Percentiles rank a stretch among this genome's conserved stretches.
Evolutionary conservation across 2,797 vertebrate species (phyloP).

Genomic region (Peromyscus eremicus): DNA sequence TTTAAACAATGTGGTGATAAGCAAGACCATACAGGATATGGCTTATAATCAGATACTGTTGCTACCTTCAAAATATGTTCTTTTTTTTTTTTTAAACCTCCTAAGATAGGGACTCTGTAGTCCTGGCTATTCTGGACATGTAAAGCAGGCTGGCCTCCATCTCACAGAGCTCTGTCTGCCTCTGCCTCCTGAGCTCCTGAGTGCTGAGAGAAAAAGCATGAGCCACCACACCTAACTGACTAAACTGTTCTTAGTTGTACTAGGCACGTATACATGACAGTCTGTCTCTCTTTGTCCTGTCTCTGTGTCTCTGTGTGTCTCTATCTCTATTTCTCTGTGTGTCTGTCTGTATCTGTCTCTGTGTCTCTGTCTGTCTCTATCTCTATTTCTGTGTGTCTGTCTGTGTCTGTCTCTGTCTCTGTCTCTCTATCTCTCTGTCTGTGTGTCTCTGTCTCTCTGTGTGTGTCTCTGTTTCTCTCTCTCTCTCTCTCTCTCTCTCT

Average conservation of each 20-base stretch:
- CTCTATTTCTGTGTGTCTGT: not conserved
- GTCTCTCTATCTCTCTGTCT: too few species aligned
- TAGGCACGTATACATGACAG: not conserved
- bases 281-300: not conserved
- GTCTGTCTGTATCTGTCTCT: not conserved
- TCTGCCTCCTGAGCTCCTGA: not conserved
- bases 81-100: not conserved
- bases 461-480: not conserved
- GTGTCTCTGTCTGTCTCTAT: not conserved
- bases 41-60: constrained; percentile 33
- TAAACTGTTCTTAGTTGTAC: constrained; percentile 38
- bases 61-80: constrained; percentile 16
- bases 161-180: not conserved
- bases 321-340: not conserved
- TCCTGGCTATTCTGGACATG: not conserved
- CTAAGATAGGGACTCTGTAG: not conserved
- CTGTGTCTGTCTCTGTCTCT: too few species aligned
- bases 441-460: not conserved
- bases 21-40: not conserved
- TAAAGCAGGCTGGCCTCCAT: not conserved
- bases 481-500: too few species aligned
- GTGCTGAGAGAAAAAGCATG: too few species aligned
- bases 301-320: not conserved
- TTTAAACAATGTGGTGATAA: constrained; percentile 53
- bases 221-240: too few species aligned